Base-by-base conservation (phyloP, 2,888 invertebrate genomes). In the Eilema depressum region DNA sequence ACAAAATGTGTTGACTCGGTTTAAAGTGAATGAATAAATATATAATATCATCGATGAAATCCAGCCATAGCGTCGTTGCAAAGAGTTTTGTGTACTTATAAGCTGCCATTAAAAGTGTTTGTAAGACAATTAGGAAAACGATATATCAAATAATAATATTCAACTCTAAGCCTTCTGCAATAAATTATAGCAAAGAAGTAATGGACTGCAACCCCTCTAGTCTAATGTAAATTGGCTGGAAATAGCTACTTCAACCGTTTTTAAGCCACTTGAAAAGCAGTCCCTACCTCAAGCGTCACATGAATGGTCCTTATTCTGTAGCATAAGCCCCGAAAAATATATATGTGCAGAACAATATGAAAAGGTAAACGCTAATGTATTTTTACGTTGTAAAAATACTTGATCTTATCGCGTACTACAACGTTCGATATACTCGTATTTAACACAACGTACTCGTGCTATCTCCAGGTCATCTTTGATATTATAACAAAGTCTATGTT, bases 141-240 rank as follows among this genome's bases (percentile, higher is more conserved):
- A 41, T 41, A 41, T 3, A 2, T 41, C 14, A 17, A 41, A 14
- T 41, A 41, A 47, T 47, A 47, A 47, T 47, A 47, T 47, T 20
- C 20, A 47, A 47, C 20, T 47, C 20, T 20, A 7, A 0, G 20
- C 47, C 7, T 47, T 20, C 20, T 47, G 11, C 20, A 47, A 47
- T 7, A 11, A 17, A 47, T 20, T 47, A 47, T 20, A 47, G 47
- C 47, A 5, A 47, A 47, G 47, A 47, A 47, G 20, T 47, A 47
- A 47, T 47, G 47, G 17, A 20, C 47, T 47, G 47, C 7, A 47
- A 17, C 4, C 47, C 47, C 47, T 63, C 30, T 33, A 63, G 26
- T 3, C 17, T 33, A 23, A 67, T 28, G 64, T 41, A 59, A 60
- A 30, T 20, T 37, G 30, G 66, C 47, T 69, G 17, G 10, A 61